Conservation (phyloP, 1,140 invertebrate genomes). For the Zophobas atratus region DNA sequence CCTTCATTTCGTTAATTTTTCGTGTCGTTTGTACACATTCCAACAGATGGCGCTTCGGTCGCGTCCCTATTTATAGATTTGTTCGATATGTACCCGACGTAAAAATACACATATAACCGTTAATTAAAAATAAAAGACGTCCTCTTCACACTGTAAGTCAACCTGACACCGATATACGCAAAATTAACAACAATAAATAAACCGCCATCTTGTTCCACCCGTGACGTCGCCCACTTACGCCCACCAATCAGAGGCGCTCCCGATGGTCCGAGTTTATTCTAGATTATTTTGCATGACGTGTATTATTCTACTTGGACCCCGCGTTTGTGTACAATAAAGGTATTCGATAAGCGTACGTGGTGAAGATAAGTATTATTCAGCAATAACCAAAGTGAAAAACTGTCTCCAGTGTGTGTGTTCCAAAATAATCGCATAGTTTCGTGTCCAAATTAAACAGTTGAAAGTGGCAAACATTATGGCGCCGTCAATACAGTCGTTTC, state of each 20-base stretch:
- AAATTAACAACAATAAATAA: too few species aligned
- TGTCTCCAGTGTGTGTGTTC: slow-evolving; percentile 1
- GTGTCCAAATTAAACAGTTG: slow-evolving; percentile 54
- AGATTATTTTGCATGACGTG: slow-evolving; percentile 58
- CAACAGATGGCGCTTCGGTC: too few species aligned
- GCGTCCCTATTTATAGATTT: too few species aligned
- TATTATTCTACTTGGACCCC: slow-evolving; percentile 54
- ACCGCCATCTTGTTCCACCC: background rate
- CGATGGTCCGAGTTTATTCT: slow-evolving; percentile 42
- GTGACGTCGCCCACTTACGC: background rate
- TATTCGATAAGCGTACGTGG: slow-evolving; percentile 10
- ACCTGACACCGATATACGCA: too few species aligned
- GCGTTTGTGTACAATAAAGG: slow-evolving; percentile 21
- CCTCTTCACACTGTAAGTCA: too few species aligned
- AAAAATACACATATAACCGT: too few species aligned
- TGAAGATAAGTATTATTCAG: slow-evolving; percentile 9
- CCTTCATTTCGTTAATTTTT: too few species aligned
- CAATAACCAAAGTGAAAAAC: slow-evolving; percentile 6
- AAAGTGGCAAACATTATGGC: slow-evolving; percentile 64
- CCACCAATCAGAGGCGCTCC: slow-evolving; percentile 1
- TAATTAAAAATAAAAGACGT: too few species aligned
- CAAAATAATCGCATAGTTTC: slow-evolving; percentile 27
- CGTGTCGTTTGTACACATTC: too few species aligned
- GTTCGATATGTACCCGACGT: too few species aligned
- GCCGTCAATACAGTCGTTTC: slow-evolving; percentile 62